Evolutionary conservation across 2,113 vertebrate species (phyloP).

Genomic region (Tretioscincus oriximinensis): DNA sequence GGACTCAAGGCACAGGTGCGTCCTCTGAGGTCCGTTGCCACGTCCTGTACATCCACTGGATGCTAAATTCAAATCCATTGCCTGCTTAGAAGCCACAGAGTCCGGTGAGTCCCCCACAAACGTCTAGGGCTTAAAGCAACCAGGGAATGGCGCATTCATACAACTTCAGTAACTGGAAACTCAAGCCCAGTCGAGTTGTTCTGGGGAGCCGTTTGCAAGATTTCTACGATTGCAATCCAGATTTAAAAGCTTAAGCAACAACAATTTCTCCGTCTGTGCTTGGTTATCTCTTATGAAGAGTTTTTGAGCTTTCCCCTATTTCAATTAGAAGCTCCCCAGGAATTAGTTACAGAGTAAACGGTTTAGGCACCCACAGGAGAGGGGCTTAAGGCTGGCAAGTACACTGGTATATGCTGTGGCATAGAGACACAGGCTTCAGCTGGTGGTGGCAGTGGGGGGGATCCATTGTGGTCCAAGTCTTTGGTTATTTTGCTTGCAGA

Average conservation of each 20-base stretch:
- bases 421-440: not conserved
- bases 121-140: not conserved
- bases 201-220: not conserved
- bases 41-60: not conserved
- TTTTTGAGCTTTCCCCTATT: constrained; percentile 33
- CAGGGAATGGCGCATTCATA: not conserved
- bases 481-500: constrained; percentile 30
- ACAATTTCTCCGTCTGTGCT: constrained; percentile 35
- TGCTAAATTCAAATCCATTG: not conserved
- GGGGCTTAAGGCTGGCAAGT: constrained; percentile 33
- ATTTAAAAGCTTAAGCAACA: constrained; percentile 39
- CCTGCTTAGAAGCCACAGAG: not conserved
- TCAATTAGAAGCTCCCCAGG: not conserved
- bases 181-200: not conserved
- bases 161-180: not conserved
- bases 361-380: constrained; percentile 38
- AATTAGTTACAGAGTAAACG: constrained; percentile 1
- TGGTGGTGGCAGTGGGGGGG: not conserved
- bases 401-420: not conserved
- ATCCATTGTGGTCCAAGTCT: constrained; percentile 41
- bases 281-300: constrained; percentile 44
- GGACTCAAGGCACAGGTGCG: not conserved
- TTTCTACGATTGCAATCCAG: constrained; percentile 20
- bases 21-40: not conserved
- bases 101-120: not conserved